A percentile compares a stretch with the other conserved stretches of the same genome.
These are phyloP conservation scores for Drosophila paranaensis DNA, from an alignment of 2,888 invertebrate species.

Conservation along the genomic window DNA sequence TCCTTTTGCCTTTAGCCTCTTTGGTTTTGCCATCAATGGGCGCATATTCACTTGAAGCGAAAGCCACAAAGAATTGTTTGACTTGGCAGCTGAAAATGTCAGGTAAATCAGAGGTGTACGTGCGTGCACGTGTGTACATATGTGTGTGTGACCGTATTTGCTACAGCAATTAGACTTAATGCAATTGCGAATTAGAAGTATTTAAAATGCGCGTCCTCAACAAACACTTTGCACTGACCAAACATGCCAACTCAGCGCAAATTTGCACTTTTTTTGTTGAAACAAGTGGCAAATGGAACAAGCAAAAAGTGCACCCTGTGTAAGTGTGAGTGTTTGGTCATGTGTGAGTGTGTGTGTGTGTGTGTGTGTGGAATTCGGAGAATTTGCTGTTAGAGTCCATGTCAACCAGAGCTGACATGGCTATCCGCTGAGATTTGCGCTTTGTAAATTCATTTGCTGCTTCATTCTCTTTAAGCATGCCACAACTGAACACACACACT, in stretches of 20 bases:
- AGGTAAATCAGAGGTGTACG: conserved; percentile 28
- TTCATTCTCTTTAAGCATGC: conserved; percentile 48
- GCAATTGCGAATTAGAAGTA: conserved; percentile 48
- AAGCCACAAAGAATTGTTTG: conserved; percentile 29
- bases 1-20: conserved; percentile 15
- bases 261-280: conserved; percentile 33
- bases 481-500: conserved; percentile 32
- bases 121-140: neutral
- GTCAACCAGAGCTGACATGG: conserved; percentile 63
- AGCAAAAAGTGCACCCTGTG: conserved; percentile 10
- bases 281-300: conserved; percentile 6
- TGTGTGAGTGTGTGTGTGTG: conserved; percentile 24
- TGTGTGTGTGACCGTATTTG: conserved; percentile 19
- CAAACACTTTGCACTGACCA: conserved; percentile 36
- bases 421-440: conserved; percentile 64
- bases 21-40: conserved; percentile 39
- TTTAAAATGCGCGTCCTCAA: conserved; percentile 37
- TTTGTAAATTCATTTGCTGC: conserved; percentile 63
- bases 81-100: conserved; percentile 25
- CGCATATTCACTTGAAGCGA: conserved; percentile 29
- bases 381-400: conserved; percentile 41
- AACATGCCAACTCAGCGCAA: conserved; percentile 43
- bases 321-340: conserved; percentile 16
- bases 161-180: conserved; percentile 58
- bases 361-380: conserved; percentile 34